phyloP scores from a whole-genome alignment of 2,888 invertebrate genomes.

The Thereva unica region DNA sequence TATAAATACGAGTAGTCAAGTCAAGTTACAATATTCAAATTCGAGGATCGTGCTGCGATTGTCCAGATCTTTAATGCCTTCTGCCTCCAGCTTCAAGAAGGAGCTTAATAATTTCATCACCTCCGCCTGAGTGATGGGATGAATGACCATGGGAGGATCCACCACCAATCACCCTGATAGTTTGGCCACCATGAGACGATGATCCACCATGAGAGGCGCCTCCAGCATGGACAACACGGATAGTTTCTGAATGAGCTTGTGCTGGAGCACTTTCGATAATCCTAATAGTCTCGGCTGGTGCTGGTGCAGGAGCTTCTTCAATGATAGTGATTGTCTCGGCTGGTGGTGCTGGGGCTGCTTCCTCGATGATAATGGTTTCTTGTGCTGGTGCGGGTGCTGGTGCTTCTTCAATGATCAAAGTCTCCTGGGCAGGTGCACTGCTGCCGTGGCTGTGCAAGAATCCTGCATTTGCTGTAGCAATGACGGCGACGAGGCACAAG shows the following conservation, averaged over 20 bases:
- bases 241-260: neutral
- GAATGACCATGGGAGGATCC: neutral
- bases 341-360: too few species aligned
- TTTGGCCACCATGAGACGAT: neutral
- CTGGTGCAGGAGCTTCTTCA: conserved; percentile 14
- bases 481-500: too few species aligned
- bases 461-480: too few species aligned
- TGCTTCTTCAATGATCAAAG: neutral
- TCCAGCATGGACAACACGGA: neutral
- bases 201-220: neutral
- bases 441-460: too few species aligned
- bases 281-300: neutral
- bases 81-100: too few species aligned
- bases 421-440: too few species aligned
- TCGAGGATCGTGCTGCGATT: too few species aligned
- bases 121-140: neutral
- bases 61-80: too few species aligned
- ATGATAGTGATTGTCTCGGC: neutral
- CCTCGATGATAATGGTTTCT: too few species aligned
- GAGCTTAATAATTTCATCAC: neutral
- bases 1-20: too few species aligned
- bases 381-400: neutral
- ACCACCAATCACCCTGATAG: neutral
- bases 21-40: too few species aligned
- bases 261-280: neutral